phyloP scores from a whole-genome alignment of 1,140 invertebrate species.

The Drosophila nigrodunni region DNA sequence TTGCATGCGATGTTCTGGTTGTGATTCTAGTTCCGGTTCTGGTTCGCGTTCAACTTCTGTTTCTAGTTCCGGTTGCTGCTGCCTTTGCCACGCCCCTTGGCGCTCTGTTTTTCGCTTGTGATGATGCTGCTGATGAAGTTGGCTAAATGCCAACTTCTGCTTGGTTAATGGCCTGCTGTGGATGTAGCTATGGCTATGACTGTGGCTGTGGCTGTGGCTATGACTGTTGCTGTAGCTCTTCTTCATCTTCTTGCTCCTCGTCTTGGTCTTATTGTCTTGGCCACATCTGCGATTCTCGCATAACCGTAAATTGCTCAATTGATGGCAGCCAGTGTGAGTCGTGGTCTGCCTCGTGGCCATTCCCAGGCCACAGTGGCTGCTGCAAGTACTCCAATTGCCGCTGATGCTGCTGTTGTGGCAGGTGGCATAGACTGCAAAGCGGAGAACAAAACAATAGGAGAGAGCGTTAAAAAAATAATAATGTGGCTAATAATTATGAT shows the following conservation, averaged over 20 bases:
- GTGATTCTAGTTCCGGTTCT: background rate
- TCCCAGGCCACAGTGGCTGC: conserved; percentile 87
- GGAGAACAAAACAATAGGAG: conserved; percentile 1
- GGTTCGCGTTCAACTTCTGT: background rate
- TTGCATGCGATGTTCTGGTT: conserved; percentile 29
- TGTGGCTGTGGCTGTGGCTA: conserved; percentile 19
- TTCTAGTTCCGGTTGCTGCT: background rate
- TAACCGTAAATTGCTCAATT: conserved; percentile 87
- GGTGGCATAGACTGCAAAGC: conserved; percentile 84
- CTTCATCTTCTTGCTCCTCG: too few species aligned
- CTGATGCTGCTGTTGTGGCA: conserved; percentile 83
- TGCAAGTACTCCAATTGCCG: conserved; percentile 88
- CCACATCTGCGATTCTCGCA: conserved; percentile 85
- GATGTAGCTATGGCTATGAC: background rate
- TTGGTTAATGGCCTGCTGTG: conserved; percentile 47
- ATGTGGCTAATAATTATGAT: conserved; percentile 47
- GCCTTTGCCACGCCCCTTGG: background rate
- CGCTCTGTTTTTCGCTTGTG: conserved; percentile 6
- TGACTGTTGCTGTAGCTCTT: background rate
- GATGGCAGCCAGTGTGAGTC: conserved; percentile 86
- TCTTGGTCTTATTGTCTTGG: conserved; percentile 60
- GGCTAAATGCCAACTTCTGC: conserved; percentile 45
- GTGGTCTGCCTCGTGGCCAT: conserved; percentile 87
- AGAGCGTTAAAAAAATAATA: background rate
- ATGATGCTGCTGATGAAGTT: conserved; percentile 55